Base-by-base conservation (phyloP, 2,888 invertebrate species). In the Parnassius glacialis region DNA sequence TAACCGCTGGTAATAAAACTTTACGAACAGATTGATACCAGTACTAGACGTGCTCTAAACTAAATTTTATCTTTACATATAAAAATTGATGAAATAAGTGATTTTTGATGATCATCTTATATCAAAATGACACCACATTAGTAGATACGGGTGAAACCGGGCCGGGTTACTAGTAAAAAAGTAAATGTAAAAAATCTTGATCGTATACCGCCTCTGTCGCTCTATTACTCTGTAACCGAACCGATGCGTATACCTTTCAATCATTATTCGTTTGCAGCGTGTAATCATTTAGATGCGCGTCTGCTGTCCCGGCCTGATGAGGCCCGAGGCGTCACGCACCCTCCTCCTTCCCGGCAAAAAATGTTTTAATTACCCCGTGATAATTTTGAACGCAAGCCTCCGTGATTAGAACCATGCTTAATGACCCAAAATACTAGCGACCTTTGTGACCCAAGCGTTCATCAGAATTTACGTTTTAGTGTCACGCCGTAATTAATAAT, bases 201-300 rank as follows among this genome's bases (percentile, higher is more conserved):
- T 34, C 34, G 5, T 34, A 34, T 34, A 34, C 5, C 12, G n/a
- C 45, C 64, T 68, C 66, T 64, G 44, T 52, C 9, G 10, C 1
- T 45, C 10, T 9, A 43, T 47, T 80, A 72, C 75, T 78, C 85
- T 84, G 52, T 65, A 65, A 59, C 57, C 65, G 59, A 73, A 68
- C 72, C 72, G 65, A 78, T 74, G 76, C 72, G 80, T 80, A 83
- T 81, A 88, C 85, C 89, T 86, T 90, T 88, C 90, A 90, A 91
- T 90, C 89, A 89, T 87, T 81, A 84, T 81, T 74, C 80, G 79
- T 78, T 77, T 75, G 81, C 78, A 79, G 76, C 83, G 74, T 90
- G 84, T 90, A 90, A 91, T 91, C 90, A 91, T 84, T 88, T 84
- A 76, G 85, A 83, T 85, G 86, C 85, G 82, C 83, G 82, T 77